phyloP scores from a whole-genome alignment of 2,888 invertebrate species.

The Lymantria dispar region DNA sequence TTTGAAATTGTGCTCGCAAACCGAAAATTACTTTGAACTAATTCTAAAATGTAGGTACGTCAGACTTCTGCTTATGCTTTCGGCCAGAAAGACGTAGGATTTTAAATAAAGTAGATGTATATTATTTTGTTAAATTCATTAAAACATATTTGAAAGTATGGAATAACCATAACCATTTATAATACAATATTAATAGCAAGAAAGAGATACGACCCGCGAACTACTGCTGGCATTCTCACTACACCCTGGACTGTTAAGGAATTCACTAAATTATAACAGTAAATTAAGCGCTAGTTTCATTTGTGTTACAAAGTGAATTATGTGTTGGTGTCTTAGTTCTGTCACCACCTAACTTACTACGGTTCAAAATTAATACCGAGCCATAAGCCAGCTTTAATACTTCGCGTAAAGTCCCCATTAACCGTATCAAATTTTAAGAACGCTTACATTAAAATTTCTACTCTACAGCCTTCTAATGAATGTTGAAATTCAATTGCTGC shows the following conservation, averaged over 20 bases:
- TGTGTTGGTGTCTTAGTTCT: constrained; percentile 81
- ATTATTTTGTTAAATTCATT: no score
- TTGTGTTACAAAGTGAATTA: constrained; percentile 80
- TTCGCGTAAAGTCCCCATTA: constrained; percentile 67
- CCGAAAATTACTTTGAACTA: no score
- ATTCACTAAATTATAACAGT: constrained; percentile 80
- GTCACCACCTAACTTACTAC: constrained; percentile 81
- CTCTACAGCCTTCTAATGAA: constrained; percentile 30
- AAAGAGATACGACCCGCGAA: constrained; percentile 18
- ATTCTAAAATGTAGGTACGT: no score
- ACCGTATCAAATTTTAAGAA: constrained; percentile 72
- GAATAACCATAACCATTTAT: constrained; percentile 5
- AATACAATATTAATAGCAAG: constrained; percentile 20
- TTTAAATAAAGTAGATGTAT: no score
- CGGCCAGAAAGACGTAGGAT: no score
- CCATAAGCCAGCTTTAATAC: constrained; percentile 80
- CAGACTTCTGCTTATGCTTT: no score
- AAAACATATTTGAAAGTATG: no score
- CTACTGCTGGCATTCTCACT: constrained; percentile 35
- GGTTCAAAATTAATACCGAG: constrained; percentile 82
- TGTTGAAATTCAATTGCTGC: constrained; percentile 21
- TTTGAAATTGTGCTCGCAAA: no score
- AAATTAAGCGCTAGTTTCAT: constrained; percentile 81
- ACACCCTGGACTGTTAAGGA: constrained; percentile 65
- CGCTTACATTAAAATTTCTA: constrained; percentile 28